Base-by-base conservation (phyloP, 2,797 vertebrate genomes). In the Hydrophis major region DNA sequence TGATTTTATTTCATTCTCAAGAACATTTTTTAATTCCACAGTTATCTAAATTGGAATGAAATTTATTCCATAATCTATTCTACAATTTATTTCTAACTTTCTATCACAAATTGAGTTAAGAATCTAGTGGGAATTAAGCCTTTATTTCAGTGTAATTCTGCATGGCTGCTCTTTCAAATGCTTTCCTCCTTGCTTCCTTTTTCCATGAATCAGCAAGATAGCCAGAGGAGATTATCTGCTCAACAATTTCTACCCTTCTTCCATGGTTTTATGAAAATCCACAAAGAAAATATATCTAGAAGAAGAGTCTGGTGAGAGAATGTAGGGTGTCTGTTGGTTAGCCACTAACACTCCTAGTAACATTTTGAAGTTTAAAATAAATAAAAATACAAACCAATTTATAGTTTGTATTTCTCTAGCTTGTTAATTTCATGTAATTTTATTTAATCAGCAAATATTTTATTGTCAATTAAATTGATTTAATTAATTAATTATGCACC, bases 281-380 rank as follows among this genome's bases (percentile, higher is more conserved):
- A 63, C 27, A 32, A 78, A 11, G 37, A 78, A 78, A 42, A 42
- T 22, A 42, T 11, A 42, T 78, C 18, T 42, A 42, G 74, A 42
- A 20, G 69, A 0, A 5, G 0, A 16, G 56, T 42, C 69, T 61
- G 11, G 13, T 8, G 8, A 60, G 25, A 37, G 63, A 55, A 57
- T 86, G 8, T 1, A 14, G 56, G 5, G 25, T 89, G 25, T 6
- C 4, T 12, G 0, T 53, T 78, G 18, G 32, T 78, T 10, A 78
- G 69, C 32, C 18, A 4, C 18, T 78, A 78, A 78, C 50, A 74
- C 87, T 87, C 92, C 47, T 92, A 60, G 95, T 32, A n/a, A 86
- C 63, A 87, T 92, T 90, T 92, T 87, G 57, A 91, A 88, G 87
- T 66, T 94, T 93, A 63, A 86, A 87, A 25, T 69, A 14, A 90